Evolutionary conservation across 2,888 invertebrate genomes (phyloP).

Genomic region (Dorcus hopei): DNA sequence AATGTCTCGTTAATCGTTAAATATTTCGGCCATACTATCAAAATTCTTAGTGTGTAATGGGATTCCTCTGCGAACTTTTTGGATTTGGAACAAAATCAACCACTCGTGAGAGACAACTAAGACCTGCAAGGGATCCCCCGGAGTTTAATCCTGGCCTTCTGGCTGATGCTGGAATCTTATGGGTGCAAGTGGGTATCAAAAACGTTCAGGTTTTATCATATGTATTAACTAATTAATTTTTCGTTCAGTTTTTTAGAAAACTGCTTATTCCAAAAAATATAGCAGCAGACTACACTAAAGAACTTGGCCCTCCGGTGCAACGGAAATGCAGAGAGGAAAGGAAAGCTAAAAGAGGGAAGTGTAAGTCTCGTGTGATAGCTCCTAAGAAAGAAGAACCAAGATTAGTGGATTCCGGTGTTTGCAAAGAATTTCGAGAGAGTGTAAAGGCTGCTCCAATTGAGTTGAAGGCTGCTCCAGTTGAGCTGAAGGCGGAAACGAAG

Average conservation of each 20-base stretch:
- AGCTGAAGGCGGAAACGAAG: too few relatives aligned
- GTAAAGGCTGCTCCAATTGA: too few relatives aligned
- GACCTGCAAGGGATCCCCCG: conserved; percentile 30
- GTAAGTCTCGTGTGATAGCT: neutral
- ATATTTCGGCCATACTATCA: neutral
- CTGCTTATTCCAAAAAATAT: conserved; percentile 9
- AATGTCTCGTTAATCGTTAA: conserved; percentile 9
- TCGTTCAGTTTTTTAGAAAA: conserved; percentile 15
- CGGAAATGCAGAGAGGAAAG: neutral
- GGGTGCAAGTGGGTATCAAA: conserved; percentile 24
- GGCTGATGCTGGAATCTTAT: conserved; percentile 38
- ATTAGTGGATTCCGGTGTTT: too few relatives aligned
- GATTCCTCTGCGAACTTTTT: neutral
- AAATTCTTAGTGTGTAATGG: conserved; percentile 5
- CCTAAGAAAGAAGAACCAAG: too few relatives aligned
- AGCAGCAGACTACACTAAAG: too few relatives aligned
- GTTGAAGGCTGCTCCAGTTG: too few relatives aligned
- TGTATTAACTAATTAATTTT: neutral
- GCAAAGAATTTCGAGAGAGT: too few relatives aligned
- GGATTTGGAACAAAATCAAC: too few relatives aligned
- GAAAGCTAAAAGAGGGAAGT: neutral
- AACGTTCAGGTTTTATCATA: neutral
- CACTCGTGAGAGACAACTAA: too few relatives aligned
- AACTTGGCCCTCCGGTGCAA: neutral
- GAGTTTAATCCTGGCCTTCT: conserved; percentile 40